Conservation (phyloP, 2,888 invertebrate genomes). For the Nezara viridula region DNA sequence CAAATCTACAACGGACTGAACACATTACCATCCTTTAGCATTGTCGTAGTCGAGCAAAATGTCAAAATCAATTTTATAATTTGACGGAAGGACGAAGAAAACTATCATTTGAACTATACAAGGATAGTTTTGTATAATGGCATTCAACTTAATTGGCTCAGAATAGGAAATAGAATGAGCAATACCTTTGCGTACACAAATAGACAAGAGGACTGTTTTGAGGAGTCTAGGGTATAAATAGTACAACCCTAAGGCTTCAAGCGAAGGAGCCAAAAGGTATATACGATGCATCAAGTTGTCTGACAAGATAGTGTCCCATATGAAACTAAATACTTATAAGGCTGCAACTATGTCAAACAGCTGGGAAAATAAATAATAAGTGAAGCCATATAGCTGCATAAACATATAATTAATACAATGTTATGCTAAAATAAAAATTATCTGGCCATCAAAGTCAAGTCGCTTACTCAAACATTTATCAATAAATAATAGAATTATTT, state of each 20-base stretch:
- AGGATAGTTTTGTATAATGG: not conserved
- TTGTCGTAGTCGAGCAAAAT: too few species aligned
- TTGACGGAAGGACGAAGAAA: too few species aligned
- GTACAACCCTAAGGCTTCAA: not conserved
- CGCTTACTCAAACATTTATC: too few species aligned
- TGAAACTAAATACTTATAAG: not conserved
- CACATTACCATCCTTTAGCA: too few species aligned
- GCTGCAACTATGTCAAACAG: not conserved
- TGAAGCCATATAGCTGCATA: not conserved
- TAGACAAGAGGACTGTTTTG: not conserved
- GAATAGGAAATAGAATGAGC: not conserved
- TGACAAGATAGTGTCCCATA: not conserved
- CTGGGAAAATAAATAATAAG: not conserved
- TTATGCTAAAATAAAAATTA: too few species aligned
- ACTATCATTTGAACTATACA: too few species aligned
- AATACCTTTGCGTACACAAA: not conserved
- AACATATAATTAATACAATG: too few species aligned
- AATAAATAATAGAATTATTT: too few species aligned
- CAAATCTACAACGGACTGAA: too few species aligned
- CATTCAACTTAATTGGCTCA: not conserved
- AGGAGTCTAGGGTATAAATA: constrained; percentile 1
- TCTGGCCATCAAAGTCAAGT: too few species aligned
- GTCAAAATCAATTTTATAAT: too few species aligned
- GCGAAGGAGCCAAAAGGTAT: not conserved
- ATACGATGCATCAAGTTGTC: not conserved